Conservation (phyloP, 2,113 vertebrate genomes). For the Notothenia rossii region DNA sequence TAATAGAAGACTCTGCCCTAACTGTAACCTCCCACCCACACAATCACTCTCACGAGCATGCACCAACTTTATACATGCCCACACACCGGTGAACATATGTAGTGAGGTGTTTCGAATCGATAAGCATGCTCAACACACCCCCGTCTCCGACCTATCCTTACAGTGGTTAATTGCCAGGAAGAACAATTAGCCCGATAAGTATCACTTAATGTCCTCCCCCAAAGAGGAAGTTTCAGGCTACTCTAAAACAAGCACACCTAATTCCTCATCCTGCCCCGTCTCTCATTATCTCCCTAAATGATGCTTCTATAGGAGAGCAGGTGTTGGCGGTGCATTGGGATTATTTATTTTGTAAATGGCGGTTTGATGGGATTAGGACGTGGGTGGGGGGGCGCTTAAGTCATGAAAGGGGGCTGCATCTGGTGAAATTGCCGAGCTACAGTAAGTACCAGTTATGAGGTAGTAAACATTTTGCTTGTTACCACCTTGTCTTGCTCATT, state of each 20-base stretch:
- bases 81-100: constrained; percentile 42
- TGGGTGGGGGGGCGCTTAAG: constrained; percentile 32
- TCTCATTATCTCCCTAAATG: constrained; percentile 72
- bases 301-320: constrained; percentile 58
- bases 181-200: constrained; percentile 78
- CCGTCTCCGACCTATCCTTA: constrained; percentile 54
- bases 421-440: constrained; percentile 62
- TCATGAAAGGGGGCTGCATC: constrained; percentile 47
- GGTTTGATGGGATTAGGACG: constrained; percentile 71
- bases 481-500: constrained; percentile 57
- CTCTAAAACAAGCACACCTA: constrained; percentile 70
- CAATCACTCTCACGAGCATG: constrained; percentile 38
- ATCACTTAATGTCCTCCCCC: constrained; percentile 67
- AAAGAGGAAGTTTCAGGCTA: constrained; percentile 49
- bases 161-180: constrained; percentile 62
- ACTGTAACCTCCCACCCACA: constrained; percentile 22
- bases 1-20: constrained; percentile 26
- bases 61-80: constrained; percentile 38
- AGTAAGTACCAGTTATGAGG: constrained; percentile 72
- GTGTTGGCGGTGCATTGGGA: constrained; percentile 45
- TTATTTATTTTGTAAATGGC: constrained; percentile 68
- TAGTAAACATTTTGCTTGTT: constrained; percentile 73
- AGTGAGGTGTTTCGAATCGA: constrained; percentile 56
- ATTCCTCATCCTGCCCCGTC: constrained; percentile 67
- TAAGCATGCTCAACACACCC: constrained; percentile 48